Evolutionary conservation across 92 coral and sea anemone species (phyloP).

Genomic region (Phenganax subtilis): DNA sequence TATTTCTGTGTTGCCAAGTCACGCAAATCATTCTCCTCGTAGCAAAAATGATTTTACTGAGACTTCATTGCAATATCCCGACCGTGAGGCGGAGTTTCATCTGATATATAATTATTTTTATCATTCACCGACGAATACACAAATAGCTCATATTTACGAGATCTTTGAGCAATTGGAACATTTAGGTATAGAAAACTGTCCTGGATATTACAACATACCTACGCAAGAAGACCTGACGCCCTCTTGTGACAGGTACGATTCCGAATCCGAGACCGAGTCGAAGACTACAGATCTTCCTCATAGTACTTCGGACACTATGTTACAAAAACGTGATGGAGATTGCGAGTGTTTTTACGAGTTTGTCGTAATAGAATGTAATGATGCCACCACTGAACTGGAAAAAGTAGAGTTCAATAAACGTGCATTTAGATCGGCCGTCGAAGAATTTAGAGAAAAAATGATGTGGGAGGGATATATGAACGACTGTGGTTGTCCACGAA

Average conservation of each 20-base stretch:
- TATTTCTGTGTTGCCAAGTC: slow-evolving; percentile 1
- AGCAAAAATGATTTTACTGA: neutral
- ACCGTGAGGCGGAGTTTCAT: slow-evolving; percentile 21
- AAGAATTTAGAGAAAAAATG: neutral
- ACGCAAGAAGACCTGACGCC: neutral
- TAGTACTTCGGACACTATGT: neutral
- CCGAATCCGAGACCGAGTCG: neutral
- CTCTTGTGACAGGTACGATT: neutral
- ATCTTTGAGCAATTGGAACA: neutral
- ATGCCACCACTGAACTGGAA: neutral
- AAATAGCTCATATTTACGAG: neutral
- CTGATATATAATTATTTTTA: slow-evolving; percentile 9
- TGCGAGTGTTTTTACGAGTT: neutral
- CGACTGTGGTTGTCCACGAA: neutral
- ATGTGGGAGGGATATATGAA: neutral
- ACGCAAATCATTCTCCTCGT: neutral
- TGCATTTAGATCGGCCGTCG: neutral
- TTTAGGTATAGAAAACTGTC: slow-evolving; percentile 2
- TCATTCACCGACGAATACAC: neutral
- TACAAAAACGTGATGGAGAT: neutral
- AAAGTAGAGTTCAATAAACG: neutral
- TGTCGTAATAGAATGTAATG: neutral
- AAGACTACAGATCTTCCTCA: neutral
- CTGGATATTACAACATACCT: slow-evolving; percentile 3
- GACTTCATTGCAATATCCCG: slow-evolving; percentile 3